phyloP scores from a whole-genome alignment of 2,797 vertebrate species.

The Anguilla marmorata region DNA sequence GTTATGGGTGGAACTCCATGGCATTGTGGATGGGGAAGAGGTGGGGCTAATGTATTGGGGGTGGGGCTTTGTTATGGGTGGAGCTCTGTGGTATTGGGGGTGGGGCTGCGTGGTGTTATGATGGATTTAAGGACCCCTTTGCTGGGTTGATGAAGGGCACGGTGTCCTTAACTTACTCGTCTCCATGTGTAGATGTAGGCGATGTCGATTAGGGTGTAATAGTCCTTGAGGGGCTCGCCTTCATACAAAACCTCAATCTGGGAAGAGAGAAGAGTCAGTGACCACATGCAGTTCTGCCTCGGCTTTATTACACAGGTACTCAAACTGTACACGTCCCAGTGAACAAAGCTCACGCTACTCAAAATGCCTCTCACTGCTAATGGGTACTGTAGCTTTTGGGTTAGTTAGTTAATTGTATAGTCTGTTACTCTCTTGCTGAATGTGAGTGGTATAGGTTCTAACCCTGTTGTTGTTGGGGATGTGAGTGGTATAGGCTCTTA shows the following conservation, averaged over 20 bases:
- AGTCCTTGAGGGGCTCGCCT: slow-evolving; percentile 78
- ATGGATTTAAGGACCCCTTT: neutral
- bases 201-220: slow-evolving; percentile 81
- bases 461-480: neutral
- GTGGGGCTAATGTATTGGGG: too few relatives aligned
- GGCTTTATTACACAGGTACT: neutral
- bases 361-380: too few relatives aligned
- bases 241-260: slow-evolving; percentile 80
- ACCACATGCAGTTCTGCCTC: neutral
- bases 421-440: too few relatives aligned
- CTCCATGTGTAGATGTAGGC: slow-evolving; percentile 81
- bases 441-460: neutral
- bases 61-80: neutral
- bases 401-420: too few relatives aligned
- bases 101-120: neutral
- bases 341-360: too few relatives aligned
- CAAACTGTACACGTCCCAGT: too few relatives aligned
- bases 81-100: neutral
- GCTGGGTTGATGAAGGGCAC: neutral
- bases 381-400: too few relatives aligned
- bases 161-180: slow-evolving; percentile 62
- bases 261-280: neutral
- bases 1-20: too few relatives aligned
- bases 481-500: neutral
- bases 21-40: too few relatives aligned